A percentile compares a stretch with the other conserved stretches of the same genome.
phyloP scores from a whole-genome alignment of 2,888 invertebrate species.

The Emmelina monodactyla region DNA sequence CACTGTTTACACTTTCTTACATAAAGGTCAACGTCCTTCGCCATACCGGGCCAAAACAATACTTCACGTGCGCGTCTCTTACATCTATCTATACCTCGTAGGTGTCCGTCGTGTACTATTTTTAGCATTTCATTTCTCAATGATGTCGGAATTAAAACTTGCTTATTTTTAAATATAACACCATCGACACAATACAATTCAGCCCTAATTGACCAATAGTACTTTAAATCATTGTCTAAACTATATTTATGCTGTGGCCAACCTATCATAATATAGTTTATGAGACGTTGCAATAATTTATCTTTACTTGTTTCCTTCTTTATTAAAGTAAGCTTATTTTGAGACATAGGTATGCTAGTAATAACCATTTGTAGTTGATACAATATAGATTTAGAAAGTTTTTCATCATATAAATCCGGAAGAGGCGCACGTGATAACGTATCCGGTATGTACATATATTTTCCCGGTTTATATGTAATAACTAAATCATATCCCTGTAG shows the following conservation, averaged over 20 bases:
- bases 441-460: slow-evolving; percentile 1
- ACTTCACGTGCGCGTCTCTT: slow-evolving; percentile 8
- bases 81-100: slow-evolving; percentile 8
- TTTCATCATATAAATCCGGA: no score
- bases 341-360: not conserved
- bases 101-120: slow-evolving; percentile 8
- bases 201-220: not conserved
- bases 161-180: slow-evolving; percentile 1
- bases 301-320: not conserved
- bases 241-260: not conserved
- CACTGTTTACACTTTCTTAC: slow-evolving; percentile 3
- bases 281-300: not conserved
- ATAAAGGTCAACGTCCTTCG: slow-evolving; percentile 4
- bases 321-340: not conserved
- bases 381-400: not conserved
- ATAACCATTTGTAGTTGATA: not conserved
- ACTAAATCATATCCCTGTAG: no score
- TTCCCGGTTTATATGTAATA: no score
- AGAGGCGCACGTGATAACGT: no score
- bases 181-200: not conserved
- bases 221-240: not conserved
- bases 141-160: slow-evolving; percentile 2
- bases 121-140: slow-evolving; percentile 6
- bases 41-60: slow-evolving; percentile 9
- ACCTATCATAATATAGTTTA: not conserved